Base-by-base conservation (phyloP, 2,797 vertebrate genomes). In the Sylvia borin region DNA sequence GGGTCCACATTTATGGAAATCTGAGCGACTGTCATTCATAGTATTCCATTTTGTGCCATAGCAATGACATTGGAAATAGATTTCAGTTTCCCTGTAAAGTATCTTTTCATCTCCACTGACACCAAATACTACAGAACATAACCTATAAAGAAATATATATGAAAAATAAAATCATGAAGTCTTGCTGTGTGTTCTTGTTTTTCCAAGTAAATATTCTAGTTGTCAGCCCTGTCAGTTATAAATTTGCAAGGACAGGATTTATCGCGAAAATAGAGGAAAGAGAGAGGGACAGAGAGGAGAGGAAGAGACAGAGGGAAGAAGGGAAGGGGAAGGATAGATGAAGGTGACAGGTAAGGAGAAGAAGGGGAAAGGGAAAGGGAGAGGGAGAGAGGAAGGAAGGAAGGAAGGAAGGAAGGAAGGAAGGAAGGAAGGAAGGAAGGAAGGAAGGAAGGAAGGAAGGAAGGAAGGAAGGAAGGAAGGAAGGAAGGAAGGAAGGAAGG, bases 11-110 rank as follows among this genome's bases (percentile, higher is more conserved):
- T 62, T 89, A 95, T 77, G 84, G 54, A 91, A 96, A 92, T 42
- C 74, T 75, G 82, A 65, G 27, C 42, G 57, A 66, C 66, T 86
- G 65, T 62, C 86, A 89, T 92, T 79, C 65, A 83, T 31, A 90
- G 64, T 29, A 77, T 92, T 78, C 32, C 73, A 55, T 92, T 92
- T 80, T 90, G 80, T 79, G 58, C 61, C 74, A 68, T 17, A 91
- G 60, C 78, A 91, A 95, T 95, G 92, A 94, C 91, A 93, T 73
- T 96, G 91, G 85, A 93, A 96, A 97, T 92, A 84, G 67, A 87
- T 84, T 96, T 85, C 78, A 65, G 87, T 83, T 90, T 79, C 53
- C 36, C 67, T 58, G 42, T 87, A 92, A 93, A 95, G 82, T 74
- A 89, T 84, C 92, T 95, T 92, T 94, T 88, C 72, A 94, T 96